Percentiles rank a stretch among this genome's conserved stretches.
Conservation (phyloP, 2,113 vertebrate genomes). For the Phylloscopus trochilus region DNA sequence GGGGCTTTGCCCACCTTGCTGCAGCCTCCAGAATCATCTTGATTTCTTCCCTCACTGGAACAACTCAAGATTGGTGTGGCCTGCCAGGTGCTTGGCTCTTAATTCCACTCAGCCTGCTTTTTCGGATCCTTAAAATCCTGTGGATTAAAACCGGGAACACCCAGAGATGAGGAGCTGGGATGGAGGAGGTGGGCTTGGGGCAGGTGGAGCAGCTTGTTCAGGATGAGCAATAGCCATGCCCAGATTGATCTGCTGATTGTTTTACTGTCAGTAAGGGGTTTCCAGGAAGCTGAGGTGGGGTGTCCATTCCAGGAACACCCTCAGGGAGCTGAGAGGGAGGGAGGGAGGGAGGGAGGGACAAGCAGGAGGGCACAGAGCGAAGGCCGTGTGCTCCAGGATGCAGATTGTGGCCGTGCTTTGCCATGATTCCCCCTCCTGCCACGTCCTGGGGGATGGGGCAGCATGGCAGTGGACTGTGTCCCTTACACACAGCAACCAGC, state of each 20-base stretch:
- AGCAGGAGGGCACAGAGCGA: neutral
- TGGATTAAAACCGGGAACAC: neutral
- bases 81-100: neutral
- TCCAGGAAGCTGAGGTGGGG: neutral
- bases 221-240: neutral
- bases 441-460: neutral
- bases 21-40: neutral
- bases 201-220: neutral
- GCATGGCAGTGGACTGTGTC: neutral
- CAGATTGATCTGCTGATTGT: neutral
- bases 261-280: neutral
- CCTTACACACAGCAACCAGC: neutral
- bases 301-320: neutral
- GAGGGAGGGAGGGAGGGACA: neutral
- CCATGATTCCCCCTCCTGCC: neutral
- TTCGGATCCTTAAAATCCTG: neutral
- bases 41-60: neutral
- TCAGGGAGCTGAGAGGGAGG: neutral
- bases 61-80: neutral
- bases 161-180: neutral
- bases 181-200: neutral
- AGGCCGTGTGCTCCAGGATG: fast-evolving
- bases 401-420: neutral
- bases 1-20: neutral
- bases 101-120: neutral